Base-by-base conservation (phyloP, 2,888 invertebrate species). In the Chrysotoxum bicinctum region DNA sequence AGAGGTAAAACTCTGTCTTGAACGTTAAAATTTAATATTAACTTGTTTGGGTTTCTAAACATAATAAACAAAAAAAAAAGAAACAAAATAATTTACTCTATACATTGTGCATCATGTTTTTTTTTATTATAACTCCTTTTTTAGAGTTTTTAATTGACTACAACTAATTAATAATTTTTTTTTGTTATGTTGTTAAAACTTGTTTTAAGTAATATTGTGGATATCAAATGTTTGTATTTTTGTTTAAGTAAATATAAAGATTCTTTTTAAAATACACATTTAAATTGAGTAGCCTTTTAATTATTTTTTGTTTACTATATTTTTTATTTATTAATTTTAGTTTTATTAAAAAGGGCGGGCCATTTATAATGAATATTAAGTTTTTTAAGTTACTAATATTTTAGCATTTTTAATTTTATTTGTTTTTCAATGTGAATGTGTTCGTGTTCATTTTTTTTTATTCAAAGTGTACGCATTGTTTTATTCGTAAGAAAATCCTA, bases 221-320 rank as follows among this genome's bases (percentile, higher is more conserved):
- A 85, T 85, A 80, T 85, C 85, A 81, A 85, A 81, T 85, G 37
- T 81, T 76, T 62, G 60, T 43, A 56, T 56, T 30, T 56, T 35
- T 54, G 1, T 37, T 72, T 76, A 80, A 85, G 85, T 85, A 76
- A 85, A 85, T 85, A 80, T 76, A 80, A 77, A 85, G 76, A 85
- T 85, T 81, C 76, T 40, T 85, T 78, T 76, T n/a, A 58, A 85
- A 85, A 81, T 85, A 81, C 85, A 85, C 81, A 85, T 77, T 85
- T 76, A 84, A 84, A 60, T 79, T 79, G 75, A 84, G 79, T 84
- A 81, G 76, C 64, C 75, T 23, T 64, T 79, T 72, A 35, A 54
- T 54, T 54, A 30, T 45, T 60, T 80, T 58, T 66, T 3, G n/a
- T 60, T 74, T 72, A 62, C 52, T 72, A 52, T 70, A 14, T 48